Conservation (phyloP, 1,140 invertebrate species). For the Batillaria attramentaria region DNA sequence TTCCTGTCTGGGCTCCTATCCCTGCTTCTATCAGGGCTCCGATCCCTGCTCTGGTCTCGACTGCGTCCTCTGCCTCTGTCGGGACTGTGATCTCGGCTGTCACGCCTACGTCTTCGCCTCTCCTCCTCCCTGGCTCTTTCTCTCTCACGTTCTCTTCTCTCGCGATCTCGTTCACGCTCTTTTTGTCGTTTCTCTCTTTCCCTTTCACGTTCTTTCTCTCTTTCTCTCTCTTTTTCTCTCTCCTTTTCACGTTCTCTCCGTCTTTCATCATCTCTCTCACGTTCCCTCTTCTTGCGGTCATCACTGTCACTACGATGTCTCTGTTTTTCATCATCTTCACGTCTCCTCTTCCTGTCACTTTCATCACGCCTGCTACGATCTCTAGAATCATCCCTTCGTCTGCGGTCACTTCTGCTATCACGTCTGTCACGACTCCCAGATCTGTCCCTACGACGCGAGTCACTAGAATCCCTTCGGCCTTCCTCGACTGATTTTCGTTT, state of each 20-base stretch:
- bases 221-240: conserved; percentile 32
- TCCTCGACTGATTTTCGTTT: background rate
- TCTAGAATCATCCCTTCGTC: conserved; percentile 29
- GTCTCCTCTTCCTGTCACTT: conserved; percentile 27
- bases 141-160: conserved; percentile 18
- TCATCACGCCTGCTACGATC: conserved; percentile 12
- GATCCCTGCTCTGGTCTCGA: conserved; percentile 23
- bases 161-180: background rate
- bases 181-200: conserved; percentile 29
- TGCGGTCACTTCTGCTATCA: conserved; percentile 31
- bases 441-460: conserved; percentile 20
- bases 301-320: conserved; percentile 25
- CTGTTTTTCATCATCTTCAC: conserved; percentile 31
- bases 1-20: conserved; percentile 43
- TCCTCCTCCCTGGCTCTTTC: conserved; percentile 12
- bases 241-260: conserved; percentile 23
- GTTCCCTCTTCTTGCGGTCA: background rate
- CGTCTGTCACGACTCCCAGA: conserved; percentile 18
- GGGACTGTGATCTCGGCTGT: conserved; percentile 11
- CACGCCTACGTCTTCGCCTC: conserved; percentile 4
- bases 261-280: conserved; percentile 13
- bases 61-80: conserved; percentile 34
- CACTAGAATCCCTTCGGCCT: conserved; percentile 14
- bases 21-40: conserved; percentile 14
- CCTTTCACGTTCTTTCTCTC: conserved; percentile 38